A percentile compares a stretch with the other conserved stretches of the same genome.
These are phyloP conservation scores for Nannoperca australis DNA, from an alignment of 2,797 vertebrate species.

Conservation along the genomic window DNA sequence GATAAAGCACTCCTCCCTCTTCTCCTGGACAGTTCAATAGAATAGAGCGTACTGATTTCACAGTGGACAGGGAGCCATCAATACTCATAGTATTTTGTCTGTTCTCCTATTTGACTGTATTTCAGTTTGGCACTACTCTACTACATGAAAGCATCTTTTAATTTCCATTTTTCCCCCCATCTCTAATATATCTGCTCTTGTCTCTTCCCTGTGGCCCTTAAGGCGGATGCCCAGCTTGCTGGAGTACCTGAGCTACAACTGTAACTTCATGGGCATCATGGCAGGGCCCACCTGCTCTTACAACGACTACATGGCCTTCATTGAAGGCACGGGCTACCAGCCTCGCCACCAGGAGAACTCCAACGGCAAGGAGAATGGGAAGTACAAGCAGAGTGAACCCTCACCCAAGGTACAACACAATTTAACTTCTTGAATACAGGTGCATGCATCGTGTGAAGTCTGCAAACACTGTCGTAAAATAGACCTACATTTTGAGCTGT, in stretches of 20 bases:
- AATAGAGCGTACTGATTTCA: neutral
- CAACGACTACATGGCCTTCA: conserved; percentile 98
- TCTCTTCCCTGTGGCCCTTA: conserved; percentile 30
- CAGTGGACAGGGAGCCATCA: neutral
- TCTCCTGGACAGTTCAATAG: neutral
- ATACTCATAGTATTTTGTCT: neutral
- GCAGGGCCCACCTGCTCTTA: conserved; percentile 97
- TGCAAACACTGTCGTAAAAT: conserved; percentile 2
- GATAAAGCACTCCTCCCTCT: conserved; percentile 14
- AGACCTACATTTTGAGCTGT: neutral
- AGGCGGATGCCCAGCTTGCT: conserved; percentile 97
- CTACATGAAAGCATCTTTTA: conserved; percentile 2
- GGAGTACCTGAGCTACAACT: conserved; percentile 98
- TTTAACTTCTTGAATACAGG: neutral
- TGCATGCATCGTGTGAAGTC: neutral
- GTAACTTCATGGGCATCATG: conserved; percentile 99
- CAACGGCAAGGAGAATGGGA: conserved; percentile 91
- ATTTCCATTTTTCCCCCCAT: no score
- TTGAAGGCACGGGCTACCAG: conserved; percentile 92
- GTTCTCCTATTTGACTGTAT: neutral
- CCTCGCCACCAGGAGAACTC: conserved; percentile 85
- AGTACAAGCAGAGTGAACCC: conserved; percentile 89
- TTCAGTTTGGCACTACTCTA: neutral
- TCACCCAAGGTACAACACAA: conserved; percentile 89
- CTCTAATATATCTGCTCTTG: neutral